Conservation (phyloP, 1,140 invertebrate genomes). For the Lasioglossum baleicum region DNA sequence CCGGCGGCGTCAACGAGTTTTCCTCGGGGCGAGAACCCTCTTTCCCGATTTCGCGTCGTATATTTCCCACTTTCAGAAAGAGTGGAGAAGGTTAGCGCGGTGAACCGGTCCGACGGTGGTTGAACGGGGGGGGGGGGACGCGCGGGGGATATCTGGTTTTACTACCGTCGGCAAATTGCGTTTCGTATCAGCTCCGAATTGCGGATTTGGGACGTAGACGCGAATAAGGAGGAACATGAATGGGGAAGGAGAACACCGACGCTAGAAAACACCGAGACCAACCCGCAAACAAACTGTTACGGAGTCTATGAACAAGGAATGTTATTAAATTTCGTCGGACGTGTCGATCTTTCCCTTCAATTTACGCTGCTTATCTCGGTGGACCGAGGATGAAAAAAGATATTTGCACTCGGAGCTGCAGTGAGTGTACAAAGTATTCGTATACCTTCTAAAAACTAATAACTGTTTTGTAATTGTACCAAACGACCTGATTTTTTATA, state of each 20-base stretch:
- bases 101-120: no score
- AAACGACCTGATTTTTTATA: no score
- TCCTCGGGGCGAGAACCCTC: background rate
- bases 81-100: background rate
- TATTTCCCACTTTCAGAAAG: constrained; percentile 27
- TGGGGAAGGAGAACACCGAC: background rate
- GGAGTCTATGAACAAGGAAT: background rate
- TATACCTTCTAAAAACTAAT: no score
- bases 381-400: no score
- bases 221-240: background rate
- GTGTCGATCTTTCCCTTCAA: no score
- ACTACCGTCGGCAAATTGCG: constrained; percentile 34
- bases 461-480: no score
- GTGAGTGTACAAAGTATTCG: no score
- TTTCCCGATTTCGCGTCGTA: constrained; percentile 22
- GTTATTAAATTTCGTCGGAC: no score
- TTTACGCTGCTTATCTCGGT: no score
- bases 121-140: background rate
- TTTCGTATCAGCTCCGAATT: constrained; percentile 41
- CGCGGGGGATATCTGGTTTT: constrained; percentile 14
- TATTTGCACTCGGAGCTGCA: no score
- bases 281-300: background rate
- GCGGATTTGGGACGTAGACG: constrained; percentile 27
- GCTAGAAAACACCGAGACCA: background rate
- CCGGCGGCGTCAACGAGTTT: constrained; percentile 32